These are phyloP conservation scores for Brenthis daphne DNA, from an alignment of 2,888 invertebrate genomes.

Conservation along the genomic window DNA sequence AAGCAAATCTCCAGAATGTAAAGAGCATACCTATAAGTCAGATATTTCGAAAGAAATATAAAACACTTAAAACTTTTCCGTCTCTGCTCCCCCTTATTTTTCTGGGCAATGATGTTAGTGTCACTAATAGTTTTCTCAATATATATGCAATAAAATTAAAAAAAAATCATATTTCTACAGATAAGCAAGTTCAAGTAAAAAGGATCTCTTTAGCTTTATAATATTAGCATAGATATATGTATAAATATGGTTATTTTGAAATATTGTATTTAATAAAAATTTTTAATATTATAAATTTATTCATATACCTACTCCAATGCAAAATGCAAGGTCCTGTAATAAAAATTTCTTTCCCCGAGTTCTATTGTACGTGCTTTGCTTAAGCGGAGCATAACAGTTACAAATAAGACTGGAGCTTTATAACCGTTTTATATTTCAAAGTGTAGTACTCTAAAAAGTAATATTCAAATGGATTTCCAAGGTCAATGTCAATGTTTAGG, in stretches of 20 bases:
- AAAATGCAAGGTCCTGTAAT: conserved; percentile 23
- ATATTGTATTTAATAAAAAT: conserved; percentile 1
- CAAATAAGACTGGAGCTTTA: conserved; percentile 17
- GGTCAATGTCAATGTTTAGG: conserved; percentile 9
- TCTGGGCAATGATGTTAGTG: too few relatives aligned
- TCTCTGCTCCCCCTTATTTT: too few relatives aligned
- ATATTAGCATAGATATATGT: too few relatives aligned
- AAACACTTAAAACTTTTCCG: too few relatives aligned
- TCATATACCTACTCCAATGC: background rate
- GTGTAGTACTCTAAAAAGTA: background rate
- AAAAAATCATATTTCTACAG: too few relatives aligned
- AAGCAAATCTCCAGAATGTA: too few relatives aligned
- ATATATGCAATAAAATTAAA: too few relatives aligned
- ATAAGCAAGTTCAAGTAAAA: too few relatives aligned
- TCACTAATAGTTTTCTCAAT: too few relatives aligned
- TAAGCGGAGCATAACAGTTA: conserved; percentile 29
- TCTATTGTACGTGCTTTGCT: conserved; percentile 35
- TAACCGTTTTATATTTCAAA: conserved; percentile 2
- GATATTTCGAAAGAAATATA: too few relatives aligned
- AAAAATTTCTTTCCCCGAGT: conserved; percentile 28
- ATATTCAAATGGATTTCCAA: conserved; percentile 14
- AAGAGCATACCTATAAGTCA: too few relatives aligned
- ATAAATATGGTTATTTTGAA: background rate
- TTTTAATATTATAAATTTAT: background rate
- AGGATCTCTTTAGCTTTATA: too few relatives aligned